phyloP scores from a whole-genome alignment of 2,797 vertebrate species.

The Cyprinella venusta region DNA sequence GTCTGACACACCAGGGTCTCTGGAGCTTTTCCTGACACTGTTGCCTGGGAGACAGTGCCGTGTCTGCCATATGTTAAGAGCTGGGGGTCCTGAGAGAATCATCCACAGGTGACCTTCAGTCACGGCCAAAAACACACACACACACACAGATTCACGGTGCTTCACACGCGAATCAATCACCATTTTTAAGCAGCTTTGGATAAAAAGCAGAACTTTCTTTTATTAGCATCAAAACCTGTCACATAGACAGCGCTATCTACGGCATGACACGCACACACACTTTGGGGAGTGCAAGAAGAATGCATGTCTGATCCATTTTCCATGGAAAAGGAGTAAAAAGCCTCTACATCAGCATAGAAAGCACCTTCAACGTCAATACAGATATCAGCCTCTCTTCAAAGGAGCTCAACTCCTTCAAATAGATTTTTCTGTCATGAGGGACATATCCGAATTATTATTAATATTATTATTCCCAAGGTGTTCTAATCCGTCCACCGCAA shows the following conservation, averaged over 20 bases:
- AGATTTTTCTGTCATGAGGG: not conserved
- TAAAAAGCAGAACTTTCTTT: constrained; percentile 21
- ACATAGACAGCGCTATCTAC: not conserved
- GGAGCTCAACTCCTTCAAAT: not conserved
- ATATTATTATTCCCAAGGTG: not conserved
- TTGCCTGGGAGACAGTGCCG: constrained; percentile 18
- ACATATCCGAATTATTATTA: not conserved
- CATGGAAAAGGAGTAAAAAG: not conserved
- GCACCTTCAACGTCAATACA: not conserved
- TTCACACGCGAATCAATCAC: not conserved
- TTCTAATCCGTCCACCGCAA: not conserved
- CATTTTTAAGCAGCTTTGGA: constrained; percentile 4
- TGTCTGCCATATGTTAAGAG: constrained; percentile 34
- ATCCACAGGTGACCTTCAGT: constrained; percentile 35
- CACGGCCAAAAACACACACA: constrained; percentile 2
- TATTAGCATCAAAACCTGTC: constrained; percentile 37
- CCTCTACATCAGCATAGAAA: not conserved
- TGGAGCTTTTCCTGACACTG: constrained; percentile 25
- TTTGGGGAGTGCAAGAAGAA: not conserved
- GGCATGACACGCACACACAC: not conserved
- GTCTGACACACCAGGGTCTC: constrained; percentile 3
- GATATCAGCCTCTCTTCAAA: not conserved
- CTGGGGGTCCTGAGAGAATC: constrained; percentile 5
- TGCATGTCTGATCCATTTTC: constrained; percentile 4
- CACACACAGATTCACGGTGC: not conserved